These are phyloP conservation scores for Caretta caretta DNA, from an alignment of 2,113 vertebrate genomes.

Conservation along the genomic window DNA sequence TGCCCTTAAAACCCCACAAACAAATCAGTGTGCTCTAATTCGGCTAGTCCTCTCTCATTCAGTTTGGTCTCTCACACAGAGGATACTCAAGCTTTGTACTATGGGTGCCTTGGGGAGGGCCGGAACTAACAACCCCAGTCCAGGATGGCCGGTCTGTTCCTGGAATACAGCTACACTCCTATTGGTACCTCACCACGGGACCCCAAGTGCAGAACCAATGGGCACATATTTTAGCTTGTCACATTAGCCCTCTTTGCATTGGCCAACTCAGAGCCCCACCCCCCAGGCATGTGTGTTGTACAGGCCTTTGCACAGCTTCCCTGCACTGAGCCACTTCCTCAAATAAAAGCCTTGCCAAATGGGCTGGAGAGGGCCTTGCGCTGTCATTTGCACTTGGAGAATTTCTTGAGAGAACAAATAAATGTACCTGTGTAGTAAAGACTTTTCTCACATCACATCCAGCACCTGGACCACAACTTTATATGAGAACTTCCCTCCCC, in stretches of 20 bases:
- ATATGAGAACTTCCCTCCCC: not conserved
- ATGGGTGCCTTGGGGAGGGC: not conserved
- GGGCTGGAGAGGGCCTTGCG: not conserved
- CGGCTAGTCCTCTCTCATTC: not conserved
- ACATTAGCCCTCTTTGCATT: not conserved
- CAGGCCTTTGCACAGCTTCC: too few relatives aligned
- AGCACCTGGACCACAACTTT: not conserved
- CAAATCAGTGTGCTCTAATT: too few relatives aligned
- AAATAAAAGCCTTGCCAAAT: not conserved
- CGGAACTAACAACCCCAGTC: not conserved
- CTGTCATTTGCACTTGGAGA: not conserved
- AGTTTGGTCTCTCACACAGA: fast-evolving
- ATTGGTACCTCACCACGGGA: not conserved
- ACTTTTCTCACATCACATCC: not conserved
- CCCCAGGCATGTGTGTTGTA: fast-evolving
- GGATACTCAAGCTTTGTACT: fast-evolving
- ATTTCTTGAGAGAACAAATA: not conserved
- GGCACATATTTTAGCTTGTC: not conserved
- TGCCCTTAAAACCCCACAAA: too few relatives aligned
- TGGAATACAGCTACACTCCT: fast-evolving
- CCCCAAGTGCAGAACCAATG: fast-evolving
- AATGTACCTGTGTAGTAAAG: not conserved
- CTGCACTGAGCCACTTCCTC: not conserved
- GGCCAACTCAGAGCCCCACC: not conserved
- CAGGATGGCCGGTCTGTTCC: not conserved